Evolutionary conservation across 2,113 vertebrate genomes (phyloP).

Genomic region (Globicephala melas): DNA sequence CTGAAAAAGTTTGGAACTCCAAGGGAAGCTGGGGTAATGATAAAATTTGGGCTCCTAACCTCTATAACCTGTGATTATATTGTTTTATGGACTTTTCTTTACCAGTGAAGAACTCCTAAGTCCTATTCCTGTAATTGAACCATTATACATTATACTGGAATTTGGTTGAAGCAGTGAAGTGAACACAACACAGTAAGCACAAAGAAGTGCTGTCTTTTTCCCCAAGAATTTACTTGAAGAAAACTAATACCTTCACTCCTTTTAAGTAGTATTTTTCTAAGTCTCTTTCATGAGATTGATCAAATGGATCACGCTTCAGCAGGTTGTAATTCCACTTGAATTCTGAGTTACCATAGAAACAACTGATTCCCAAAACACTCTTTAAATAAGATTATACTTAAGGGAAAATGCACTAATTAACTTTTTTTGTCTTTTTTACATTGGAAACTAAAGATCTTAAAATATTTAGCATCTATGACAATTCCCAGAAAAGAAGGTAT

Average conservation of each 20-base stretch:
- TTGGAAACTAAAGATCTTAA: not conserved
- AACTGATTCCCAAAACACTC: not conserved
- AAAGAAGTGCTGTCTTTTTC: not conserved
- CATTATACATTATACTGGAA: not conserved
- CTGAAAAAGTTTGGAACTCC: not conserved
- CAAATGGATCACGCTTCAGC: not conserved
- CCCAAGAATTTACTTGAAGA: not conserved
- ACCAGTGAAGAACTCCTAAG: not conserved
- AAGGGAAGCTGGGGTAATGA: not conserved
- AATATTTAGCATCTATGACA: not conserved
- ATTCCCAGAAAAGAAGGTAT: not conserved
- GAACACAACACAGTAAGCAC: not conserved
- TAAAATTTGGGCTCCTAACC: not conserved
- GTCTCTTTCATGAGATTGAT: not conserved
- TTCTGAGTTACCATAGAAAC: constrained; percentile 28
- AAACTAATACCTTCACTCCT: not conserved
- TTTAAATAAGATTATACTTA: constrained; percentile 1
- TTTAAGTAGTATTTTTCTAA: not conserved
- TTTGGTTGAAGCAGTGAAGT: not conserved
- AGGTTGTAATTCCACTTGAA: not conserved
- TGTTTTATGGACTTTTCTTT: not conserved
- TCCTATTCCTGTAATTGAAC: not conserved
- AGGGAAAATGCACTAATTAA: not conserved
- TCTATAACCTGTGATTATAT: not conserved
- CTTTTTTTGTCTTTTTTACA: not conserved